Percentiles rank a stretch among this genome's conserved stretches.
phyloP scores from a whole-genome alignment of 2,113 vertebrate species.

The Clarias batrachus region DNA sequence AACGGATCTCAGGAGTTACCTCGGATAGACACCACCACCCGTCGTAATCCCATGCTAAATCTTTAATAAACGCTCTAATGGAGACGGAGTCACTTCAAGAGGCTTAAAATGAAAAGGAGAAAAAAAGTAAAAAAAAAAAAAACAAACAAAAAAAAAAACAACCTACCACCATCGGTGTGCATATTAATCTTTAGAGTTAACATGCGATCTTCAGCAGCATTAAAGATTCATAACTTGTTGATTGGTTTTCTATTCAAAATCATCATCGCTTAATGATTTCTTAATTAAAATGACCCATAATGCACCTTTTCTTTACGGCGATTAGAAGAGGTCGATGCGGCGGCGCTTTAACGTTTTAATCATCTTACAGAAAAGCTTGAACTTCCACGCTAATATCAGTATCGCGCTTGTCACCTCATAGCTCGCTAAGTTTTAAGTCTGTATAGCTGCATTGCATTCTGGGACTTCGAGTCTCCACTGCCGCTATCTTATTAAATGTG shows the following conservation, averaged over 20 bases:
- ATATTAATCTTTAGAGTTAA: neutral
- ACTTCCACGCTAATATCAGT: neutral
- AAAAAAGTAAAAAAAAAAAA: neutral
- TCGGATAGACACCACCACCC: neutral
- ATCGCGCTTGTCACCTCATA: neutral
- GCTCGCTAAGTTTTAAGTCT: neutral
- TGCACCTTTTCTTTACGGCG: neutral
- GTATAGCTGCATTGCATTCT: constrained; percentile 1
- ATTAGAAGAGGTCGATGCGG: neutral
- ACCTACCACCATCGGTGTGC: neutral
- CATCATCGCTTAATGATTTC: neutral
- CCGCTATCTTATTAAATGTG: neutral
- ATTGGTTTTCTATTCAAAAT: neutral
- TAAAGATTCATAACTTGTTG: neutral
- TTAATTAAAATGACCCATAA: neutral
- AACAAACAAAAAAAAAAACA: neutral
- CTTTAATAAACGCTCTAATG: neutral
- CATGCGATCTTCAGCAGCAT: neutral
- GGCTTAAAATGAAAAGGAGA: neutral
- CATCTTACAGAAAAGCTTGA: neutral
- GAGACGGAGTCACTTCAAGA: constrained; percentile 23
- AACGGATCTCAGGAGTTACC: neutral
- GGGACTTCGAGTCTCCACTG: neutral
- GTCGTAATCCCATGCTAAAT: neutral
- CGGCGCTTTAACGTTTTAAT: neutral